phyloP scores from a whole-genome alignment of 2,113 vertebrate species.

The Alethe castanea region DNA sequence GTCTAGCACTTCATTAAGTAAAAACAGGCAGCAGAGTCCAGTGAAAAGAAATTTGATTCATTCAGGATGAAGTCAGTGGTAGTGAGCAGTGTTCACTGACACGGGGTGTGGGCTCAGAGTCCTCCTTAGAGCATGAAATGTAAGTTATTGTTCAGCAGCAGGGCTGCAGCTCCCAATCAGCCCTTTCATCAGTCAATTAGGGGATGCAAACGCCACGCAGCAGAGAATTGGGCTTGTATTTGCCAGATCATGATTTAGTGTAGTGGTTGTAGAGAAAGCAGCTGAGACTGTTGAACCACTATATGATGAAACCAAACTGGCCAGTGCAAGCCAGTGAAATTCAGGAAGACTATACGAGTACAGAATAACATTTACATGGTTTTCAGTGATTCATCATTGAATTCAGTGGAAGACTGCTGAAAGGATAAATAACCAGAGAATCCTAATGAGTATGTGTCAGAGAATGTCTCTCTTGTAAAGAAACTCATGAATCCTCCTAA shows the following conservation, averaged over 20 bases:
- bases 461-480: not conserved
- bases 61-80: conserved; percentile 32
- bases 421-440: not conserved
- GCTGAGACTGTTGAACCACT: not conserved
- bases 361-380: not conserved
- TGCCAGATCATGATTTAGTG: not conserved
- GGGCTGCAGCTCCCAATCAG: not conserved
- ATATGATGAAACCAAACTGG: not conserved
- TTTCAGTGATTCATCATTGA: not conserved
- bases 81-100: not conserved
- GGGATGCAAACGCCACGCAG: not conserved
- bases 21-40: not conserved
- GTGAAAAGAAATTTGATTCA: conserved; percentile 36
- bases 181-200: conserved; percentile 41
- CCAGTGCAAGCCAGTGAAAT: not conserved
- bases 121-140: not conserved
- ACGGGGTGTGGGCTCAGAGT: not conserved
- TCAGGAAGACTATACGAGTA: not conserved
- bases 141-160: not conserved
- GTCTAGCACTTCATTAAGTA: conserved; percentile 57
- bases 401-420: not conserved
- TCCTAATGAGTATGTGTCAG: not conserved
- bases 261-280: not conserved
- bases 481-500: not conserved
- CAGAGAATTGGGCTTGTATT: not conserved